Percentiles rank a stretch among this genome's conserved stretches.
Evolutionary conservation across 2,113 vertebrate genomes (phyloP).

Genomic region (Rattus norvegicus): DNA sequence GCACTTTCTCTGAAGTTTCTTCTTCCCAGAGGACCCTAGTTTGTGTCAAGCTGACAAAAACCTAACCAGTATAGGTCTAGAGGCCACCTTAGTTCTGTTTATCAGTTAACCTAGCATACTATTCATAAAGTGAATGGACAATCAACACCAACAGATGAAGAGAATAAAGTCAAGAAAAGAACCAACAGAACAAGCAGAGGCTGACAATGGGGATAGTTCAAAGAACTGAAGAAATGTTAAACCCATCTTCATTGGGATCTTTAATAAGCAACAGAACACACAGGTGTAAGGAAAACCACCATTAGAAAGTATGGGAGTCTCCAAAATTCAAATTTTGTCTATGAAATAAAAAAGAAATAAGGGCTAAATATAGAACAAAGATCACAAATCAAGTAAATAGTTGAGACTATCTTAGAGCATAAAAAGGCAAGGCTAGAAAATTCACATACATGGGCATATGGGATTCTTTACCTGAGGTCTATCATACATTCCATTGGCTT

Average conservation of each 20-base stretch:
- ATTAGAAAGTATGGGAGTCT: conserved; percentile 3
- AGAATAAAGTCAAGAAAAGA: background rate
- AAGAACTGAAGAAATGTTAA: conserved; percentile 25
- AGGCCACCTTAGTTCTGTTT: background rate
- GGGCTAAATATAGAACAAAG: background rate
- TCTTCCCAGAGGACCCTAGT: background rate
- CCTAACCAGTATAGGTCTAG: background rate
- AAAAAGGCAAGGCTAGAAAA: background rate
- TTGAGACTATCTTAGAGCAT: background rate
- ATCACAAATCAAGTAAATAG: background rate
- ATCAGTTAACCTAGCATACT: background rate
- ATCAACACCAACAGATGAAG: background rate
- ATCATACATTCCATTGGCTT: background rate
- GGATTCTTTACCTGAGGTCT: background rate
- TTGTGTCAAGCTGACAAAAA: background rate
- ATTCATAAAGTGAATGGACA: background rate
- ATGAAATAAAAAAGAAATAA: conserved; percentile 47
- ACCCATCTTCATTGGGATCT: background rate
- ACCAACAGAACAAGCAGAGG: background rate
- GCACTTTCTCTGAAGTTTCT: background rate
- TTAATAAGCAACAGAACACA: background rate
- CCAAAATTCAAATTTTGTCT: conserved; percentile 14
- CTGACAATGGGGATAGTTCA: background rate
- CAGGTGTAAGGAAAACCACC: background rate
- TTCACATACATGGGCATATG: background rate